Base-by-base conservation (phyloP, 2,888 invertebrate species). In the Drosophila paramelanica region DNA sequence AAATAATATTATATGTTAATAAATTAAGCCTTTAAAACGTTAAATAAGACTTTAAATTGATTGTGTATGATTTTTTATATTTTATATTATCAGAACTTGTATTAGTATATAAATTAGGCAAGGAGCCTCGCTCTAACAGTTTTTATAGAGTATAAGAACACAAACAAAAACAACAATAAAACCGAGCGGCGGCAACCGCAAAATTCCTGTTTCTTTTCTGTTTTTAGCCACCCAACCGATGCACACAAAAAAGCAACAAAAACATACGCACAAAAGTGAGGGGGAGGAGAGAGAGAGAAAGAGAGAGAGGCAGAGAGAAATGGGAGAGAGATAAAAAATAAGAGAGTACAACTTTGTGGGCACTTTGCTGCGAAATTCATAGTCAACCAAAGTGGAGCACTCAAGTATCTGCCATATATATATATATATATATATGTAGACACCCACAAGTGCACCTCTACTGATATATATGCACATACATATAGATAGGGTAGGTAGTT, bases 171-270 rank as follows among this genome's bases (percentile, higher is more conserved):
- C 53, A 69, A 60, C 53, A 70, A 53, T 45, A 72, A 64, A 74
- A 64, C 41, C 59, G 58, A 75, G 66, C 49, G 49, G 46, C 51
- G 61, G 61, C 53, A 71, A 79, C 79, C 81, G 67, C 81, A 79
- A 73, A 71, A 81, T 77, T 81, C 66, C 78, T 81, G 68, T 77
- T 77, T 77, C 68, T 68, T 73, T 72, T 64, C 60, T 67, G 60
- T 57, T 77, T 74, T 76, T 49, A 41, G 23, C 25, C 53, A 61
- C 10, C 55, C 72, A 58, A 49, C n/a, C 42, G 50, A 47, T 39
- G 74, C 33, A 59, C 50, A 38, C 36, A 58, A 38, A 61, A 45
- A 50, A 49, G 38, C 25, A 51, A 51, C 42, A 39, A 7, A 43
- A 31, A 68, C 27, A 38, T 14, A 61, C 27, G 51, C 27, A 39